Percentiles rank a stretch among this genome's conserved stretches.
phyloP scores from a whole-genome alignment of 35 echinoderm and acorn worm species.

The Lytechinus variegatus region DNA sequence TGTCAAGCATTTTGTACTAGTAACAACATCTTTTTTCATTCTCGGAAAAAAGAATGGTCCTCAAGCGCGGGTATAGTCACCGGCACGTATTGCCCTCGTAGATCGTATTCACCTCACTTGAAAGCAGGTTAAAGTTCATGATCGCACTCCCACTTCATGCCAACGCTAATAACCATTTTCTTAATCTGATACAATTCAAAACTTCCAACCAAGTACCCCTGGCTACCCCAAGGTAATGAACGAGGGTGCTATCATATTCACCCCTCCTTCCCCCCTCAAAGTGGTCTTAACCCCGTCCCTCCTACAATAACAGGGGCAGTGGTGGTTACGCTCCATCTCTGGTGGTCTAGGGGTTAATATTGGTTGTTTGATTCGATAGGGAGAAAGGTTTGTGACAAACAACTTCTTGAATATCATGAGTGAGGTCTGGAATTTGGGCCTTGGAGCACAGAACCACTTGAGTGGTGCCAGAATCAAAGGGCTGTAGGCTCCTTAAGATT shows the following conservation, averaged over 20 bases:
- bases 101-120: neutral
- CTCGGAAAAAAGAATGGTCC: neutral
- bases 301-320: neutral
- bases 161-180: conserved; percentile 12
- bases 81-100: neutral
- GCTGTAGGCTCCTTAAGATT: neutral
- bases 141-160: neutral
- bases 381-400: neutral
- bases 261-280: neutral
- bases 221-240: neutral
- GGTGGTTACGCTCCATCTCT: neutral
- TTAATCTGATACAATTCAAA: conserved; percentile 14
- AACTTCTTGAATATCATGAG: conserved; percentile 19
- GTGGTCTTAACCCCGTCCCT: neutral
- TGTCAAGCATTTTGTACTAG: neutral
- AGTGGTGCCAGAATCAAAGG: neutral
- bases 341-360: neutral
- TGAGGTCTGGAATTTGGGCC: neutral
- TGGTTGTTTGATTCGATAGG: neutral
- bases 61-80: neutral
- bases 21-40: neutral
- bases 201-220: neutral
- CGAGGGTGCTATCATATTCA: conserved; percentile 2
- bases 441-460: neutral
- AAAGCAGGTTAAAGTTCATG: conserved; percentile 10